Percentiles rank a stretch among this genome's conserved stretches.
phyloP scores from a whole-genome alignment of 2,888 invertebrate species.

The Heliconius hortense region DNA sequence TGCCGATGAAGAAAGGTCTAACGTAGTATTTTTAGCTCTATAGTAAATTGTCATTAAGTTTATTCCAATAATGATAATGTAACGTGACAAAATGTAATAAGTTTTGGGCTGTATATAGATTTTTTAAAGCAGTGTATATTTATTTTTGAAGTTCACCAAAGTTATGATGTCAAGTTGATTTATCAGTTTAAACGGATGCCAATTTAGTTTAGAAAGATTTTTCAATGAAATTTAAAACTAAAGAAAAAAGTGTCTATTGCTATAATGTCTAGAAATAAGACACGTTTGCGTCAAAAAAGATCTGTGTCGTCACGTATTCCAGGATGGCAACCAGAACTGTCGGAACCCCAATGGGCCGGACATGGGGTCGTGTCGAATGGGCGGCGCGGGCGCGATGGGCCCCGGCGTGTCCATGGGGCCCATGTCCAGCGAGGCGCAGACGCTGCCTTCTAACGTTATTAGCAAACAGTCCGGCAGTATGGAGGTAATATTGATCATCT shows the following conservation, averaged over 20 bases:
- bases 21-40: neutral
- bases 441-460: conserved; percentile 89
- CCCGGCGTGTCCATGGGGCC: conserved; percentile 74
- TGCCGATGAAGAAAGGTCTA: conserved; percentile 11
- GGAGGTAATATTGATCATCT: conserved; percentile 82
- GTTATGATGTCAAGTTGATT: neutral
- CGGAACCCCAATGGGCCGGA: conserved; percentile 75
- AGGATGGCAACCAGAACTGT: conserved; percentile 74
- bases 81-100: conserved; percentile 12
- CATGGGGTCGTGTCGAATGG: conserved; percentile 75
- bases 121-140: neutral
- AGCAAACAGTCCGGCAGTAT: conserved; percentile 89
- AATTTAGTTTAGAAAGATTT: neutral
- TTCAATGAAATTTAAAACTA: neutral
- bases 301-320: conserved; percentile 31
- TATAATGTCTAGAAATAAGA: conserved; percentile 12
- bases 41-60: neutral
- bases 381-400: conserved; percentile 70
- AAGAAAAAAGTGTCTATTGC: neutral
- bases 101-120: neutral
- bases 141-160: neutral
- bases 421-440: conserved; percentile 85
- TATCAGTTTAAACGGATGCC: neutral
- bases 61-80: conserved; percentile 5
- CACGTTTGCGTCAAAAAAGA: conserved; percentile 20